Conservation (phyloP, 2,888 invertebrate genomes). For the Prostheceraeus crozeri region DNA sequence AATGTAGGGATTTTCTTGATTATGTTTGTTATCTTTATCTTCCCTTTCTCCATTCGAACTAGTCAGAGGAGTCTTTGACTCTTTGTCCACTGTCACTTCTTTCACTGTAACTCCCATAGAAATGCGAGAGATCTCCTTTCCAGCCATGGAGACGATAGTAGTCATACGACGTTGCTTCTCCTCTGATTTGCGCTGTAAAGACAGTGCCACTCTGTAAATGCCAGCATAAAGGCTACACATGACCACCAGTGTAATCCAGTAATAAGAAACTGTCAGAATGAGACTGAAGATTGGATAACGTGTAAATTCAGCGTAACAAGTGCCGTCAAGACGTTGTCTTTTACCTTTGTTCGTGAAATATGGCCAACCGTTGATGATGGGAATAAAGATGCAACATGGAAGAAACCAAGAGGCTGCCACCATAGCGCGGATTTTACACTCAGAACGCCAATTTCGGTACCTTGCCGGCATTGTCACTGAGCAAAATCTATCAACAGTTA, state of each 20-base stretch:
- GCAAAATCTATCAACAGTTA: conserved; percentile 95
- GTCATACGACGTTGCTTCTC: conserved; percentile 76
- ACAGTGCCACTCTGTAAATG: conserved; percentile 90
- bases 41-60: no score
- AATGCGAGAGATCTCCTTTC: no score
- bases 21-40: no score
- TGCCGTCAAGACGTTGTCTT: no score
- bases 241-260: conserved; percentile 91
- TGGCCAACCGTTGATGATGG: conserved; percentile 97
- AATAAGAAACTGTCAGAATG: conserved; percentile 87
- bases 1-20: no score
- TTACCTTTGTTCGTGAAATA: no score
- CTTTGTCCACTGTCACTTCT: no score
- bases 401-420: conserved; percentile 92
- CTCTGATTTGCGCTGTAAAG: conserved; percentile 92
- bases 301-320: conserved; percentile 93
- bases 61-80: no score
- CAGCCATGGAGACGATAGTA: conserved; percentile 38
- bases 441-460: conserved; percentile 91
- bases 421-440: conserved; percentile 84
- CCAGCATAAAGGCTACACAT: conserved; percentile 89
- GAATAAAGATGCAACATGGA: conserved; percentile 88
- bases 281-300: conserved; percentile 95
- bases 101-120: no score
- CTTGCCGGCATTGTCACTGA: conserved; percentile 95